phyloP scores from a whole-genome alignment of 2,113 vertebrate species.

The Bambusicola thoracicus region DNA sequence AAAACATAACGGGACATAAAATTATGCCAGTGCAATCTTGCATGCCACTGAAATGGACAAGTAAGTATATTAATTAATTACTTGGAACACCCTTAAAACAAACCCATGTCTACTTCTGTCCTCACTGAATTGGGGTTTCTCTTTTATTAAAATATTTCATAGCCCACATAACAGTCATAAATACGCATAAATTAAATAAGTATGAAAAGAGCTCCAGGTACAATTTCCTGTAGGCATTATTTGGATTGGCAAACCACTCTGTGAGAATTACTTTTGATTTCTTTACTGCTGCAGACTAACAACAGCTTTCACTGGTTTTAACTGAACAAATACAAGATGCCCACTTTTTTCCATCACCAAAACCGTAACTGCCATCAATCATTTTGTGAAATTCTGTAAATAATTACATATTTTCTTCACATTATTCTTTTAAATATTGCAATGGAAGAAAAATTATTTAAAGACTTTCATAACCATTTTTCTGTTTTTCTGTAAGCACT shows the following conservation, averaged over 20 bases:
- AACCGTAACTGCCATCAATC: background rate
- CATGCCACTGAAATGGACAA: background rate
- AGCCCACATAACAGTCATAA: background rate
- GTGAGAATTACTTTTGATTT: background rate
- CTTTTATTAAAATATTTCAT: background rate
- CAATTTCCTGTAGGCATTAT: background rate
- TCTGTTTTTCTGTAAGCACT: background rate
- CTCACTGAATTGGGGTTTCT: background rate
- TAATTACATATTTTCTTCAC: background rate
- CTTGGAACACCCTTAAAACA: background rate
- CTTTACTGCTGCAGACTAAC: background rate
- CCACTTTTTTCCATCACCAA: background rate
- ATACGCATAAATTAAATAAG: background rate
- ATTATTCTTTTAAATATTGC: conserved; percentile 9
- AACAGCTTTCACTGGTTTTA: background rate
- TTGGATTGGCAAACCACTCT: background rate
- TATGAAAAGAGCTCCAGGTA: background rate
- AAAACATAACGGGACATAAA: background rate
- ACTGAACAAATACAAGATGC: background rate
- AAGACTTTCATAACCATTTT: conserved; percentile 34
- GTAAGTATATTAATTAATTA: background rate
- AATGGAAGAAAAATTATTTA: conserved; percentile 8
- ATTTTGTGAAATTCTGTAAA: conserved; percentile 1
- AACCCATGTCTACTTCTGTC: background rate
- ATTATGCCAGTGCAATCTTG: background rate